Conservation (phyloP, 2,888 invertebrate genomes). For the Agrypnus murinus region DNA sequence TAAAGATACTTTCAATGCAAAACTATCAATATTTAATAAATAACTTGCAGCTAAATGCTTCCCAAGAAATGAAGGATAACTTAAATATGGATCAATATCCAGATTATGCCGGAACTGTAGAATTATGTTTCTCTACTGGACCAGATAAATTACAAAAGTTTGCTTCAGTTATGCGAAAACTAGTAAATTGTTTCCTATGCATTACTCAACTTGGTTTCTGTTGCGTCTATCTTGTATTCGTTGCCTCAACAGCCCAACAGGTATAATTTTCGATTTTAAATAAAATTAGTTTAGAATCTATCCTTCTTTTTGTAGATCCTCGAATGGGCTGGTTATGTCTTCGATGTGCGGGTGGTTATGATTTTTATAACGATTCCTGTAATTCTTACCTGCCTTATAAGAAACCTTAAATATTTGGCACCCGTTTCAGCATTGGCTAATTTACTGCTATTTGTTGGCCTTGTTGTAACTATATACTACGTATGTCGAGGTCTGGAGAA, state of each 20-base stretch:
- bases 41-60: slow-evolving; percentile 80
- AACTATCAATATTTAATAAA: too few relatives aligned
- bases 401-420: slow-evolving; percentile 84
- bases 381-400: slow-evolving; percentile 82
- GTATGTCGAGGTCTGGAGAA: slow-evolving; percentile 83
- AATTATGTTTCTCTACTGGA: slow-evolving; percentile 85
- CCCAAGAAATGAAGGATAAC: slow-evolving; percentile 78
- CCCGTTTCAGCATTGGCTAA: slow-evolving; percentile 87
- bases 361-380: slow-evolving; percentile 82
- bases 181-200: slow-evolving; percentile 91
- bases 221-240: slow-evolving; percentile 97
- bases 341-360: slow-evolving; percentile 84
- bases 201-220: slow-evolving; percentile 99
- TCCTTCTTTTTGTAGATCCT: slow-evolving; percentile 76
- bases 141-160: slow-evolving; percentile 78
- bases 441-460: slow-evolving; percentile 82
- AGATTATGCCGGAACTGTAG: slow-evolving; percentile 89
- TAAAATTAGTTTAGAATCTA: too few relatives aligned
- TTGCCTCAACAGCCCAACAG: background rate
- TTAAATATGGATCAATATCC: slow-evolving; percentile 75
- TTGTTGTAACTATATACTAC: slow-evolving; percentile 85
- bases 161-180: slow-evolving; percentile 78
- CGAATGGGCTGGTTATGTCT: slow-evolving; percentile 76
- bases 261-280: slow-evolving; percentile 3
- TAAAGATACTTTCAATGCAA: too few relatives aligned